A percentile compares a stretch with the other conserved stretches of the same genome.
phyloP scores from a whole-genome alignment of 2,113 vertebrate species.

The Cygnus atratus region DNA sequence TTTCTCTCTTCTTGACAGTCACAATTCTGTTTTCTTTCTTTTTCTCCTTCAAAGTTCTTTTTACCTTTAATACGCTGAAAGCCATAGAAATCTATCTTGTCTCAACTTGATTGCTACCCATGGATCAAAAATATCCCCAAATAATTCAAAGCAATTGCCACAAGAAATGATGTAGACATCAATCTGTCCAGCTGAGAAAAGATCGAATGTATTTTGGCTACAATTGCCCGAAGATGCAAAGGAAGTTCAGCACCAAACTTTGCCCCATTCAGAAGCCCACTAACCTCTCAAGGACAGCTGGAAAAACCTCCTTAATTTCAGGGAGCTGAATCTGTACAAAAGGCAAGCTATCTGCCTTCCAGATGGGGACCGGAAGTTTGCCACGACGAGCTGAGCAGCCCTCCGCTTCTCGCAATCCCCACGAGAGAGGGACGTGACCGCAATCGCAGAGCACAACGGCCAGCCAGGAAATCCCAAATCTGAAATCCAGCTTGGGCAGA shows the following conservation, averaged over 20 bases:
- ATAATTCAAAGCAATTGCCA: neutral
- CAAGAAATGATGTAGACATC: neutral
- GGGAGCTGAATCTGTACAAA: slow-evolving; percentile 21
- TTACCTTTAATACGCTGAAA: neutral
- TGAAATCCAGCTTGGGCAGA: neutral
- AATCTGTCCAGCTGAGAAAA: neutral
- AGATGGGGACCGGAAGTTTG: slow-evolving; percentile 49
- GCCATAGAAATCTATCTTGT: neutral
- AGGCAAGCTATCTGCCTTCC: slow-evolving; percentile 34
- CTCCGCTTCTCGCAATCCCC: neutral
- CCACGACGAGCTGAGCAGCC: neutral
- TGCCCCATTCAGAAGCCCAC: neutral
- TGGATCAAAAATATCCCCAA: neutral
- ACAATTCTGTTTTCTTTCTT: neutral
- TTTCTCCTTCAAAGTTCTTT: neutral
- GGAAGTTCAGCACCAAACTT: neutral
- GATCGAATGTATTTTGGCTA: neutral
- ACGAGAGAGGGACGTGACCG: neutral
- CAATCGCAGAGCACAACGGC: neutral
- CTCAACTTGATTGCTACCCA: neutral
- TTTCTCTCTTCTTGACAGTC: neutral
- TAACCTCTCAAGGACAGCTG: slow-evolving; percentile 9
- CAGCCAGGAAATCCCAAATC: neutral
- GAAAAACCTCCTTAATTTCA: slow-evolving; percentile 15
- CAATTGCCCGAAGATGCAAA: neutral